These are phyloP conservation scores for Nothobranchius furzeri DNA, from an alignment of 2,113 vertebrate genomes.

Conservation along the genomic window DNA sequence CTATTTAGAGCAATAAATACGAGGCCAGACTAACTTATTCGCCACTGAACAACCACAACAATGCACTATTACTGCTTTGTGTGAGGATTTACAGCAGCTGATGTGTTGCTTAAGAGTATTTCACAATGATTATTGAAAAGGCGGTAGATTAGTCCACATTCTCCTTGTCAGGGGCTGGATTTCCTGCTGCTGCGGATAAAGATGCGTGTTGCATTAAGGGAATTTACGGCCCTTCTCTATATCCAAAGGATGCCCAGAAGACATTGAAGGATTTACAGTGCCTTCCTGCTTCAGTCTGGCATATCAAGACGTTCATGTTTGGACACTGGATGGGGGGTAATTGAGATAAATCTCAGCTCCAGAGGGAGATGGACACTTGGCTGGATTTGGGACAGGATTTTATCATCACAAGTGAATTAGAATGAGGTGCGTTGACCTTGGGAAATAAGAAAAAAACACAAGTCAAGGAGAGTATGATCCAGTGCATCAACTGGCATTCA, in stretches of 20 bases:
- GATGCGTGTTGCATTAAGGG: slow-evolving; percentile 37
- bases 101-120: slow-evolving; percentile 55
- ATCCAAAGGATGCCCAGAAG: slow-evolving; percentile 56
- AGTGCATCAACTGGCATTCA: slow-evolving; percentile 44
- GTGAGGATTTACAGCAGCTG: slow-evolving; percentile 56
- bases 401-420: slow-evolving; percentile 68
- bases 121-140: slow-evolving; percentile 52
- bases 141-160: slow-evolving; percentile 59
- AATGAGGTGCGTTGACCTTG: slow-evolving; percentile 65
- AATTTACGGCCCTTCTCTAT: slow-evolving; percentile 52
- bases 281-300: slow-evolving; percentile 48
- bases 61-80: slow-evolving; percentile 40
- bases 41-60: slow-evolving; percentile 33
- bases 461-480: slow-evolving; percentile 37
- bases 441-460: slow-evolving; percentile 29
- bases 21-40: slow-evolving; percentile 32
- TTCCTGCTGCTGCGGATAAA: slow-evolving; percentile 50
- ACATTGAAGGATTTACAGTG: slow-evolving; percentile 65
- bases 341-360: slow-evolving; percentile 70
- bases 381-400: slow-evolving; percentile 60
- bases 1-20: slow-evolving; percentile 43
- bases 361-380: slow-evolving; percentile 58
- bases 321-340: slow-evolving; percentile 56
- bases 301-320: slow-evolving; percentile 60
- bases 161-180: slow-evolving; percentile 52